A percentile compares a stretch with the other conserved stretches of the same genome.
phyloP scores from a whole-genome alignment of 2,888 invertebrate species.

The Euclidia mi region DNA sequence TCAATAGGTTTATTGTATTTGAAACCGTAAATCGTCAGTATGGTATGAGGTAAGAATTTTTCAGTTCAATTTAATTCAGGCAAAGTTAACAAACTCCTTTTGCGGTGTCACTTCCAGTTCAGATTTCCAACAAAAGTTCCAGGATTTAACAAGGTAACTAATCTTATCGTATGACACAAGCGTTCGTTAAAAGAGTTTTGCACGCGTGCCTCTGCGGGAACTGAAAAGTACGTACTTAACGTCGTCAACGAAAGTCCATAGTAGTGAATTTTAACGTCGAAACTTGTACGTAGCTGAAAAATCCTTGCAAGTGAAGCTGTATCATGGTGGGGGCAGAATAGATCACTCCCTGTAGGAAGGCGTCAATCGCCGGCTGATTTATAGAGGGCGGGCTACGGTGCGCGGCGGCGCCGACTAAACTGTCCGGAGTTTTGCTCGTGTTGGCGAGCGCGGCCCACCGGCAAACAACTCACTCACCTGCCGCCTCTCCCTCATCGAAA shows the following conservation, averaged over 20 bases:
- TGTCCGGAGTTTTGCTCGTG: conserved; percentile 85
- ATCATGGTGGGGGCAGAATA: conserved; percentile 85
- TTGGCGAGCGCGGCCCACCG: conserved; percentile 74
- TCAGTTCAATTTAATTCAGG: not conserved
- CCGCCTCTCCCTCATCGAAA: conserved; percentile 85
- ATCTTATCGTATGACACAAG: conserved; percentile 12
- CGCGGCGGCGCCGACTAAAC: conserved; percentile 83
- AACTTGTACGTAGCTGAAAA: conserved; percentile 74
- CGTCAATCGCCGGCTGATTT: conserved; percentile 89
- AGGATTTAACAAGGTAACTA: conserved; percentile 3
- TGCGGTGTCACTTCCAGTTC: not conserved
- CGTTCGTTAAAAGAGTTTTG: conserved; percentile 14
- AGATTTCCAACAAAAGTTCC: not conserved
- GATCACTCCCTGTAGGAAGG: conserved; percentile 89
- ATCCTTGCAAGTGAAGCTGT: conserved; percentile 84
- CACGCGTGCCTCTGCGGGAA: conserved; percentile 11
- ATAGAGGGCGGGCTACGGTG: conserved; percentile 79
- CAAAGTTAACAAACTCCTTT: not conserved
- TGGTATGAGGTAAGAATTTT: not conserved
- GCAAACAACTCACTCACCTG: conserved; percentile 90
- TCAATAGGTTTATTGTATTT: conserved; percentile 39
- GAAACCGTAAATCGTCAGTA: conserved; percentile 4
- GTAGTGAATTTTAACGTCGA: conserved; percentile 64
- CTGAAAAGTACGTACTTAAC: conserved; percentile 33
- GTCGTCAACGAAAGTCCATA: conserved; percentile 47